These are phyloP conservation scores for Seladonia tumulorum DNA, from an alignment of 2,888 invertebrate species.

Conservation along the genomic window DNA sequence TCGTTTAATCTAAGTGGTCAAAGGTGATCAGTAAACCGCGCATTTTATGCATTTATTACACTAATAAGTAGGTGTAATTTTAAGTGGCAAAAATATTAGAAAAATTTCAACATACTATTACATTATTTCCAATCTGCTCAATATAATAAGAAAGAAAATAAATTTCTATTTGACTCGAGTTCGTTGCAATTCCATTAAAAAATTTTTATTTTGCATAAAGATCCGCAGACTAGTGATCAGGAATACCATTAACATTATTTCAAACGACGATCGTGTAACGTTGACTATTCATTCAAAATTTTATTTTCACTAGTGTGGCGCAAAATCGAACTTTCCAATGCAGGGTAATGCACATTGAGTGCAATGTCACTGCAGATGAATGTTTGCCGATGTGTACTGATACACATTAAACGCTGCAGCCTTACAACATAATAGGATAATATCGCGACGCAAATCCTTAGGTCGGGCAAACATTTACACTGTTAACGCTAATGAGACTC, in stretches of 20 bases:
- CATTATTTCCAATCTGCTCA: too few species aligned
- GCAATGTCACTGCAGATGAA: background rate
- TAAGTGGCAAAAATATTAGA: too few species aligned
- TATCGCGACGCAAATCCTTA: slow-evolving; percentile 43
- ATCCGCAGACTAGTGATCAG: too few species aligned
- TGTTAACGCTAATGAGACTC: slow-evolving; percentile 57
- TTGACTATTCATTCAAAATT: background rate
- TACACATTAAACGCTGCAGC: background rate
- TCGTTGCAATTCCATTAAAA: too few species aligned
- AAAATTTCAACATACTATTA: too few species aligned
- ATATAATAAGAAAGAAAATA: too few species aligned
- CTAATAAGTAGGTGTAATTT: too few species aligned
- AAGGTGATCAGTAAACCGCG: background rate
- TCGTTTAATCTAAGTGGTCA: background rate
- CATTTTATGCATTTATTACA: too few species aligned
- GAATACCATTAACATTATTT: background rate
- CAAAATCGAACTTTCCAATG: background rate
- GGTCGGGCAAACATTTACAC: slow-evolving; percentile 60
- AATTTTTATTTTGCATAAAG: too few species aligned
- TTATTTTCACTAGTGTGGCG: background rate
- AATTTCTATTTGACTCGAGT: too few species aligned
- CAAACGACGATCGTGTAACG: background rate
- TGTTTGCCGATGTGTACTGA: background rate
- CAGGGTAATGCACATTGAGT: background rate
- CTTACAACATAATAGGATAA: slow-evolving; percentile 17